Evolutionary conservation across 2,113 vertebrate genomes (phyloP), one percentile per base, ranked within the genome.

Genomic region (Tachysurus vachellii): DNA sequence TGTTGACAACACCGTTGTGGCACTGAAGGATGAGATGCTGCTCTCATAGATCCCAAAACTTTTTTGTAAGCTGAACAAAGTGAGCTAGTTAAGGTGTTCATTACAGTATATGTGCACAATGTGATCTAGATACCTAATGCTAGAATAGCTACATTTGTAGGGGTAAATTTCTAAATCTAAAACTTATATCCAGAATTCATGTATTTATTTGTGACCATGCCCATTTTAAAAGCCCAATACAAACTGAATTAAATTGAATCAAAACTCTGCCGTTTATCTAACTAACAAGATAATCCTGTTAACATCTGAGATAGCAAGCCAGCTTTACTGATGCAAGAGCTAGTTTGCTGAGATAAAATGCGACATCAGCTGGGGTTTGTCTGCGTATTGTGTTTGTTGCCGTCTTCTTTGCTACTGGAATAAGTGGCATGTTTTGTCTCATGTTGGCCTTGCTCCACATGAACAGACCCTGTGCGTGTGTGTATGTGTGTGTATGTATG

Each of bases 381-480:
- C 36, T 36, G 36, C 36, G 36, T 36, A 36, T 36, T 36, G 36
- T 36, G 1, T 56, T 86, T 28, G 54, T 80, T 36, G 73, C 28
- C 2, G 31, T 80, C 26, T 16, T 79, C 28, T 86, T 86, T 86
- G 47, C 85, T 62, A 84, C 75, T 83, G 47, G 44, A 53, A 44
- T 28, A n/a, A 31, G 13, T 42, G 44, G 70, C 57, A 68, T 42
- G 84, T 84, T 80, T 88, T 83, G 42, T 79, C 47, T 81, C 11
- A 23, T 42, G 31, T 90, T 93, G 94, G 93, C 93, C 36, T 81
- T 23, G 28, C 77, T 90, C 91, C 92, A 86, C 86, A 68, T 80
- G 89, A 92, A 87, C 93, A 94, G 93, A 85, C 89, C 75, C 47
- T 89, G 86, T 90, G 89, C 4, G 70, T 91, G 92, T 90, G 91